These are phyloP conservation scores for Parapsyche elsis DNA, from an alignment of 1,140 invertebrate species.

Conservation along the genomic window DNA sequence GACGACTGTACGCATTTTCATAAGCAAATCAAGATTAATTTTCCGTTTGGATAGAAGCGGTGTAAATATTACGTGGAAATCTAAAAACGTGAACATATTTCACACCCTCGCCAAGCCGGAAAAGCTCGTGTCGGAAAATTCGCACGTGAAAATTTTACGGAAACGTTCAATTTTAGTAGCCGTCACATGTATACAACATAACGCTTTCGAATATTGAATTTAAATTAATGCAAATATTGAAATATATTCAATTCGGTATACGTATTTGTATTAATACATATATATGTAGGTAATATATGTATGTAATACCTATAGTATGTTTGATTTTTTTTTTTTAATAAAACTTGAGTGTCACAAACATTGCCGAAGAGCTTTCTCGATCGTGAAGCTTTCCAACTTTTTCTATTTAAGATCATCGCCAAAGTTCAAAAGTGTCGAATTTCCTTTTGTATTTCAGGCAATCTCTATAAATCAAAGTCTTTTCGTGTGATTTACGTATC, in stretches of 20 bases:
- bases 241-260: too few species aligned
- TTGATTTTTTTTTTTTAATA: background rate
- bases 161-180: background rate
- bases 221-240: too few species aligned
- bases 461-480: background rate
- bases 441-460: background rate
- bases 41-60: background rate
- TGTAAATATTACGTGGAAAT: constrained; percentile 4
- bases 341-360: constrained; percentile 7
- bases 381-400: background rate
- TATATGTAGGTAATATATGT: background rate
- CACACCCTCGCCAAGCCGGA: background rate
- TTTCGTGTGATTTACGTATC: constrained; percentile 7
- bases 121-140: constrained; percentile 14
- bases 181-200: background rate
- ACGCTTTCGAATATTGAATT: too few species aligned
- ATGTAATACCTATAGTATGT: background rate
- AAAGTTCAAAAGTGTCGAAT: constrained; percentile 19
- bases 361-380: background rate
- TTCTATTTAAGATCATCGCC: constrained; percentile 11
- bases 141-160: background rate
- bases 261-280: too few species aligned
- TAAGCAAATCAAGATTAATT: constrained; percentile 21
- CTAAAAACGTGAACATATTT: background rate
- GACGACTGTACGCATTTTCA: background rate